phyloP scores from a whole-genome alignment of 2,888 invertebrate species.

The Diaphora mendica region DNA sequence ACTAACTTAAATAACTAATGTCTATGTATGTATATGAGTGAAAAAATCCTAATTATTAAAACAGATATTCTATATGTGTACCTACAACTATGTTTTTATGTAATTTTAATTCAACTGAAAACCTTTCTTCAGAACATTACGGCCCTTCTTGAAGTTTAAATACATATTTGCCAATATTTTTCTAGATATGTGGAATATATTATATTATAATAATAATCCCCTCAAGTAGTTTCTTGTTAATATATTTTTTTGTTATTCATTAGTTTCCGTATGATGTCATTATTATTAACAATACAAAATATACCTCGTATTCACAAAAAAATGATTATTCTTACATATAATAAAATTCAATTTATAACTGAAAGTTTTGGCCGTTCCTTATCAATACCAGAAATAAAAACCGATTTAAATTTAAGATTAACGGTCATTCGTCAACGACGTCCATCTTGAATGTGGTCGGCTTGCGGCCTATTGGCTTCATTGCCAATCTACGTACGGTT shows the following conservation, averaged over 20 bases:
- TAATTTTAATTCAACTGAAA: background rate
- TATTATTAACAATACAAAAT: slow-evolving; percentile 20
- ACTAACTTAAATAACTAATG: background rate
- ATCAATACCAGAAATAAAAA: slow-evolving; percentile 33
- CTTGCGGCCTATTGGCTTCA: slow-evolving; percentile 76
- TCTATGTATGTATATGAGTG: background rate
- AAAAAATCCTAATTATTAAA: background rate
- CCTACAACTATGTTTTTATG: background rate
- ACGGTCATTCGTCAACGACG: slow-evolving; percentile 75
- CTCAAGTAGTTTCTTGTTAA: background rate
- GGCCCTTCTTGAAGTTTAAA: slow-evolving; percentile 8
- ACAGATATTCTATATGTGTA: background rate
- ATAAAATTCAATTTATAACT: slow-evolving; percentile 23
- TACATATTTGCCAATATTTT: background rate
- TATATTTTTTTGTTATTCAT: background rate
- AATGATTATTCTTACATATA: slow-evolving; percentile 10
- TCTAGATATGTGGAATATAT: background rate
- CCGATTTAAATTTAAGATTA: slow-evolving; percentile 34
- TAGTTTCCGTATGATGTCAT: background rate
- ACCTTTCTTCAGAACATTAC: background rate
- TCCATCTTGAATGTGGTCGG: slow-evolving; percentile 77
- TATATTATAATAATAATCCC: background rate
- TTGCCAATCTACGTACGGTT: slow-evolving; percentile 72
- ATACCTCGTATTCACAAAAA: slow-evolving; percentile 23
- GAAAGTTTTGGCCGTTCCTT: slow-evolving; percentile 41